A percentile compares a stretch with the other conserved stretches of the same genome.
Conservation (phyloP, 2,113 vertebrate genomes). For the Clarias magur region DNA sequence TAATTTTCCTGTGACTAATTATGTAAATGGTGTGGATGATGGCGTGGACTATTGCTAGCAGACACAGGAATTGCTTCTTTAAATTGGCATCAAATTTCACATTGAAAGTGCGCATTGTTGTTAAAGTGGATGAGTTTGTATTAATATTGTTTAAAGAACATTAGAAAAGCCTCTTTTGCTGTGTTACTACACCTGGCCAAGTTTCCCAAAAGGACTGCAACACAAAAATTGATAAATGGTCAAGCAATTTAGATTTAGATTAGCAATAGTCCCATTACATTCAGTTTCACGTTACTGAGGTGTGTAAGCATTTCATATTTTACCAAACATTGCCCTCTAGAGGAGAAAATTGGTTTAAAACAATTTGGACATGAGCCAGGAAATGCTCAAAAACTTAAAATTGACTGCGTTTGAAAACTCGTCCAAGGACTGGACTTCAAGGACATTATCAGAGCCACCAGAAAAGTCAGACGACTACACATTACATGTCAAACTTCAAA, state of each 20-base stretch:
- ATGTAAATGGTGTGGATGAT: too few species aligned
- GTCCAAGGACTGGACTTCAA: too few species aligned
- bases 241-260: background rate
- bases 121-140: too few species aligned
- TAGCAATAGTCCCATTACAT: background rate
- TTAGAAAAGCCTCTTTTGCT: background rate
- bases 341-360: background rate
- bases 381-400: background rate
- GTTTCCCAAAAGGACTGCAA: background rate
- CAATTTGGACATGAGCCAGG: background rate
- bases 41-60: too few species aligned
- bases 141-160: background rate
- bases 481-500: too few species aligned
- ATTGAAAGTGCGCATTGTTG: too few species aligned
- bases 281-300: background rate
- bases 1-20: too few species aligned
- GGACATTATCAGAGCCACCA: too few species aligned
- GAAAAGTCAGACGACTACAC: too few species aligned
- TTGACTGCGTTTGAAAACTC: too few species aligned
- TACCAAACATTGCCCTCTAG: slow-evolving; percentile 37
- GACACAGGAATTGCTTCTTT: too few species aligned
- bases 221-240: background rate
- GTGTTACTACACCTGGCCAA: background rate
- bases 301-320: background rate
- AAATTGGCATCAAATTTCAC: too few species aligned